These are phyloP conservation scores for Vidua macroura DNA, from an alignment of 2,113 vertebrate genomes.

Conservation along the genomic window DNA sequence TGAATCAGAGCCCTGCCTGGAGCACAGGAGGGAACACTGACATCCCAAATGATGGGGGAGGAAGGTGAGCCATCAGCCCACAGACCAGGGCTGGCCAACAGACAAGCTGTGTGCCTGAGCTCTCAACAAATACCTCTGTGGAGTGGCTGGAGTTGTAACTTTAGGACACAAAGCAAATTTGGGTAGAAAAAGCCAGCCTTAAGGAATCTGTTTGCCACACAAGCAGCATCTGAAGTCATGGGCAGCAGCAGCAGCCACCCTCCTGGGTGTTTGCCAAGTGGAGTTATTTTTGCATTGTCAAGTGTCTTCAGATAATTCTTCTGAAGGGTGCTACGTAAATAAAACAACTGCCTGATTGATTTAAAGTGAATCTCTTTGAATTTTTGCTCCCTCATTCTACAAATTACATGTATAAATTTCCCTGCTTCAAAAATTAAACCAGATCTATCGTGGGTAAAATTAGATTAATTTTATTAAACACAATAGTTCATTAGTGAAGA, in stretches of 20 bases:
- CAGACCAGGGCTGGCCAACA: not conserved
- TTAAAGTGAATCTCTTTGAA: slow-evolving; percentile 21
- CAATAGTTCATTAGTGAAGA: slow-evolving; percentile 67
- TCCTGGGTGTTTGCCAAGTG: not conserved
- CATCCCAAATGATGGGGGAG: not conserved
- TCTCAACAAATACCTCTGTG: not conserved
- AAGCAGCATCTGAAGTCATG: not conserved
- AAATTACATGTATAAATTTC: slow-evolving; percentile 34
- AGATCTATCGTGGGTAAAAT: slow-evolving; percentile 53
- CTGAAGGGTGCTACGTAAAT: slow-evolving; percentile 31
- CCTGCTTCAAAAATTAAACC: slow-evolving; percentile 42
- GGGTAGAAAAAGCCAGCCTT: not conserved
- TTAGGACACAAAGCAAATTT: not conserved
- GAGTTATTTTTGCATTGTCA: slow-evolving; percentile 32
- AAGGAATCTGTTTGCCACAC: not conserved
- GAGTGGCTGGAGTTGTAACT: not conserved
- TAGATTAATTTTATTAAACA: slow-evolving; percentile 68
- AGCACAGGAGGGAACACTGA: not conserved
- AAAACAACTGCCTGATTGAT: slow-evolving; percentile 28
- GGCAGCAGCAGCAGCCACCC: not conserved
- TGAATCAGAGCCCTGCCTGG: not conserved
- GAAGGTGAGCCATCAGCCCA: not conserved
- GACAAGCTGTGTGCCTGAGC: not conserved
- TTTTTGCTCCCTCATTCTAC: slow-evolving; percentile 21
- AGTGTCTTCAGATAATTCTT: slow-evolving; percentile 20